Base-by-base conservation (phyloP, 2,797 vertebrate species). In the Loris lydekkerianus region DNA sequence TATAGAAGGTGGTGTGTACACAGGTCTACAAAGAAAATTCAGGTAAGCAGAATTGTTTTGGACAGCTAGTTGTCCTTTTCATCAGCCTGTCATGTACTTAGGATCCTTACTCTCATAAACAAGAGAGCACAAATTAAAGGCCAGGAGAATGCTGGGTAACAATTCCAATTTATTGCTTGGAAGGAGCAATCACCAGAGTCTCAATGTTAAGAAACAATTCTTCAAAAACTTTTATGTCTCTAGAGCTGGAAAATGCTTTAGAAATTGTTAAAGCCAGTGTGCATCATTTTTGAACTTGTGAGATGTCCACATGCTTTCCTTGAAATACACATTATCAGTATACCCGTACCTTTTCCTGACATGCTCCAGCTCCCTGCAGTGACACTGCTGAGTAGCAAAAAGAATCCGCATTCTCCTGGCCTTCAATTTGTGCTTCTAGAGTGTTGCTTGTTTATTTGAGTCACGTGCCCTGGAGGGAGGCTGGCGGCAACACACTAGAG, bases 31-130 rank as follows among this genome's bases (percentile, higher is more conserved):
- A 49, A 43, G 72, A 89, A 85, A 27, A 10, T n/a, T 84, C 81
- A 78, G 91, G 73, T 95, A 89, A 86, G 37, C 37, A 60, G 73
- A 69, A 53, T 60, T 49, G 4, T 27, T 95, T 49, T 17, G 46
- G 29, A 31, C 2, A 65, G 85, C 13, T 6, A 65, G 31, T 15
- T 25, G 49, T 58, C 37, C 43, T 56, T 70, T 56, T 31, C 10
- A 15, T 60, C 21, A n/a, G 27, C 3, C 9, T 78, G 85, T 72
- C 15, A 67, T 13, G 27, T 67, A 90, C 89, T 60, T 43, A 46
- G 5, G 2, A 83, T 34, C 29, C 23, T 84, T 17, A 6, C 86
- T 67, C 63, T 73, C 89, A 40, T 40, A 40, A 40, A 40, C 40
- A 40, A 40, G 40, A 5, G 3, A 40, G 40, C 40, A 40, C 40